Evolutionary conservation across 2,888 invertebrate species (phyloP).

Genomic region (Rugalucina vietnamica): DNA sequence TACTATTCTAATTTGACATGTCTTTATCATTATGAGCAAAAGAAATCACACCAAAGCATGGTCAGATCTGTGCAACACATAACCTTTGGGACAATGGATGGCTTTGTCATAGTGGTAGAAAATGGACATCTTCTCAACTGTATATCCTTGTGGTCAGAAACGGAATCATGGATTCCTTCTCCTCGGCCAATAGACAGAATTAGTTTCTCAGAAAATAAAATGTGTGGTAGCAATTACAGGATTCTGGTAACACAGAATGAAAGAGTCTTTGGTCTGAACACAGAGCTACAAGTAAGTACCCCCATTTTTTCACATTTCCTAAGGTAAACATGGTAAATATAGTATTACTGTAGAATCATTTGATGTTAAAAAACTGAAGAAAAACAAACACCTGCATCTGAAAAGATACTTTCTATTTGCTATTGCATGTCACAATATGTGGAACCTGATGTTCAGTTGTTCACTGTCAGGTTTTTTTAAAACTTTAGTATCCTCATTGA

Average conservation of each 20-base stretch:
- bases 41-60: not conserved
- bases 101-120: constrained; percentile 17
- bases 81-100: constrained; percentile 19
- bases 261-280: not conserved
- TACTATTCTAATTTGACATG: constrained; percentile 12
- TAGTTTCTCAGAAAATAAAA: not conserved
- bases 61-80: not conserved
- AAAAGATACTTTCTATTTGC: too few relatives aligned
- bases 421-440: too few relatives aligned
- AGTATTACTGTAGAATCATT: too few relatives aligned
- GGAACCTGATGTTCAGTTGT: too few relatives aligned
- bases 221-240: not conserved
- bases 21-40: not conserved
- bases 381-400: too few relatives aligned
- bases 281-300: constrained; percentile 15
- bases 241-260: not conserved
- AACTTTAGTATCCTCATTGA: too few relatives aligned
- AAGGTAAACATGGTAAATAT: too few relatives aligned
- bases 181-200: not conserved
- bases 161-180: not conserved
- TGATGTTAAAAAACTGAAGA: too few relatives aligned
- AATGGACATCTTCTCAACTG: constrained; percentile 22
- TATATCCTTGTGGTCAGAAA: not conserved
- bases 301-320: too few relatives aligned
- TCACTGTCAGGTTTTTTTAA: too few relatives aligned